A percentile compares a stretch with the other conserved stretches of the same genome.
phyloP scores from a whole-genome alignment of 2,797 vertebrate genomes.

The Tangara arthus region DNA sequence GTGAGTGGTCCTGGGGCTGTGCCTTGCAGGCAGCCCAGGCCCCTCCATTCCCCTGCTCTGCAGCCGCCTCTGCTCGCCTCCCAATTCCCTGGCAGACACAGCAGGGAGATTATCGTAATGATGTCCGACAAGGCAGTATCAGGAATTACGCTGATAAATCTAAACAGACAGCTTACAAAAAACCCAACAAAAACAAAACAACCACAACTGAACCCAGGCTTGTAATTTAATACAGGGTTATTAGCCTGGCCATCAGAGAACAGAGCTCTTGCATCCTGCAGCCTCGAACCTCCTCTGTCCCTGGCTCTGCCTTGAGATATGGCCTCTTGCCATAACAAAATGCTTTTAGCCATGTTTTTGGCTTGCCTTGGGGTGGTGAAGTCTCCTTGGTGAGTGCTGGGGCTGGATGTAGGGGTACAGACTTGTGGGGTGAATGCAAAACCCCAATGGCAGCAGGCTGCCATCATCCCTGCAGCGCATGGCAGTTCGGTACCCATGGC shows the following conservation, averaged over 20 bases:
- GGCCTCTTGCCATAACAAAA: background rate
- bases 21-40: background rate
- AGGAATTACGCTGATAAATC: constrained; percentile 69
- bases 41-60: background rate
- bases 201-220: constrained; percentile 34
- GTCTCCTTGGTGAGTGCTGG: background rate
- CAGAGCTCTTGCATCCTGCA: constrained; percentile 38
- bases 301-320: constrained; percentile 1
- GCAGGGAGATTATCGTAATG: constrained; percentile 67
- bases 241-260: constrained; percentile 63
- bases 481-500: accelerated
- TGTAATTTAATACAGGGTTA: constrained; percentile 71
- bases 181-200: background rate
- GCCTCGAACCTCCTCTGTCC: background rate
- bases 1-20: background rate
- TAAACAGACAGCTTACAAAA: constrained; percentile 67
- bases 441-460: background rate
- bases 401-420: background rate
- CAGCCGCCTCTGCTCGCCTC: background rate
- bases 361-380: background rate
- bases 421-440: background rate
- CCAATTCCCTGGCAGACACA: constrained; percentile 31
- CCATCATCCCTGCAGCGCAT: accelerated
- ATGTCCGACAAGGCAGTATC: constrained; percentile 64
- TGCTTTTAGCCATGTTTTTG: background rate